Conservation (phyloP, 2,113 vertebrate genomes). For the Elachura formosa region DNA sequence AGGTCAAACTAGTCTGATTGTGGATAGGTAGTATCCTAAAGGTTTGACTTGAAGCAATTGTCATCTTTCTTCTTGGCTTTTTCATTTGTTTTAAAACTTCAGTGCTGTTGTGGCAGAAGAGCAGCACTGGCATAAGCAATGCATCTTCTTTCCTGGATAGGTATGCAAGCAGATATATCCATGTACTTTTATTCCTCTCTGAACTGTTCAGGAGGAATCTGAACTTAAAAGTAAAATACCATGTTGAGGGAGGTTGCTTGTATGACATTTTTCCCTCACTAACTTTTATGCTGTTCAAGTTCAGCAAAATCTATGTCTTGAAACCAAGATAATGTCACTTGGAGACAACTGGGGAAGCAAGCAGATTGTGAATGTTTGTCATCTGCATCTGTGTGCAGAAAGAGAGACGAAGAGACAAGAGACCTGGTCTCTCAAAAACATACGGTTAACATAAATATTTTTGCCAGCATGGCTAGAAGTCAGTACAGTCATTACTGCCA, state of each 20-base stretch:
- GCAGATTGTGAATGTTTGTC: background rate
- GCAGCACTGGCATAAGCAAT: background rate
- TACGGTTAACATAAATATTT: constrained; percentile 59
- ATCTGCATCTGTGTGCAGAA: constrained; percentile 17
- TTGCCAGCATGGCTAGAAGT: constrained; percentile 3
- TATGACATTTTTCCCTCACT: background rate
- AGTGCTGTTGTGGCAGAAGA: background rate
- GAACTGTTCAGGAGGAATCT: background rate
- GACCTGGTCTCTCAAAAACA: background rate
- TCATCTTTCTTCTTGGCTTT: background rate
- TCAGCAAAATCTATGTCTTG: background rate
- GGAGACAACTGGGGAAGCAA: background rate
- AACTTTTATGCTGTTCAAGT: background rate
- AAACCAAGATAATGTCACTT: background rate
- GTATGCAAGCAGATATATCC: background rate
- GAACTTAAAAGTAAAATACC: background rate
- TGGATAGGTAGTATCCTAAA: background rate
- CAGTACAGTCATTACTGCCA: constrained; percentile 22
- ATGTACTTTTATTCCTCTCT: rapidly evolving
- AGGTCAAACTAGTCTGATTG: background rate
- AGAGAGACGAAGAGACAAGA: background rate
- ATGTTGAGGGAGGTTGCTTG: background rate
- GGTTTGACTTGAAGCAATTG: background rate
- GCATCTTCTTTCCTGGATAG: background rate
- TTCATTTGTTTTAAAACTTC: background rate